A percentile compares a stretch with the other conserved stretches of the same genome.
Conservation (phyloP, 1,140 invertebrate genomes). For the Delia radicum region DNA sequence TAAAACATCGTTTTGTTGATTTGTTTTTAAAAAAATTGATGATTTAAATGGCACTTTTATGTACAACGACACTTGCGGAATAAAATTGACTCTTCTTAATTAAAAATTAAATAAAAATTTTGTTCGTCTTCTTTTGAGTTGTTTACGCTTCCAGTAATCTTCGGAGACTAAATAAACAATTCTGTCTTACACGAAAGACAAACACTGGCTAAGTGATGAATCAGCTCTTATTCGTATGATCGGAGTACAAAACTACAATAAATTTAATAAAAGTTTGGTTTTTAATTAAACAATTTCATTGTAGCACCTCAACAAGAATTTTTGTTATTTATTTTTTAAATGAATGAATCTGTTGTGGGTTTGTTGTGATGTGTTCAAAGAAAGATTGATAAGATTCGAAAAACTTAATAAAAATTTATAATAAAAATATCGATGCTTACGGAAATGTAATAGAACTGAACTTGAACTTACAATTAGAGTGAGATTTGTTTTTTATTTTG, state of each 20-base stretch:
- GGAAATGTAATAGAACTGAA: constrained; percentile 17
- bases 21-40: not conserved
- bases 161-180: not conserved
- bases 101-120: too few species aligned
- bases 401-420: not conserved
- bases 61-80: too few species aligned
- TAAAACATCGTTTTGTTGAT: not conserved
- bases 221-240: not conserved
- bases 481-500: too few species aligned
- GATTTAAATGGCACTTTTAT: too few species aligned
- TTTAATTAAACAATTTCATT: not conserved
- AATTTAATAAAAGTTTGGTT: not conserved
- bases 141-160: constrained; percentile 5
- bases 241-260: not conserved
- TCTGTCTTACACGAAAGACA: not conserved
- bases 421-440: not conserved
- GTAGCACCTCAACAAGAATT: not conserved
- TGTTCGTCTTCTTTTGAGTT: not conserved
- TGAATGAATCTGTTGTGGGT: too few species aligned
- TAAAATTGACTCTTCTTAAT: too few species aligned
- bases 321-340: not conserved
- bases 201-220: not conserved
- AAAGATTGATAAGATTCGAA: not conserved
- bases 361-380: too few species aligned
- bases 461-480: not conserved